Conservation (phyloP, 2,113 vertebrate genomes). For the Pimephales promelas region DNA sequence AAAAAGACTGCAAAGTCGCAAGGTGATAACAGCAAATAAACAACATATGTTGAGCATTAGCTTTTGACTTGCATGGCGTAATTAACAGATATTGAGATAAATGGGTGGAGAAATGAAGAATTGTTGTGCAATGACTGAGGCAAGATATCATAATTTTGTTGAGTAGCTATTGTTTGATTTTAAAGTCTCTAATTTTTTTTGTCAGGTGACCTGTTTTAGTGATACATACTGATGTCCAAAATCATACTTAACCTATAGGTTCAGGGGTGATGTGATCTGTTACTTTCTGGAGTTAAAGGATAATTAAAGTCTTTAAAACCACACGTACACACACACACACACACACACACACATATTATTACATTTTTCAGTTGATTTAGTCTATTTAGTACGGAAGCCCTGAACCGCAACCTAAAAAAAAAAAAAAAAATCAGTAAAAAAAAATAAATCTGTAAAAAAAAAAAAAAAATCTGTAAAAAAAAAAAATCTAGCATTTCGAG, state of each 20-base stretch:
- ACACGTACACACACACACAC: no score
- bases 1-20: conserved; percentile 14
- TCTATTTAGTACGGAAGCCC: no score
- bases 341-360: no score
- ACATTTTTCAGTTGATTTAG: no score
- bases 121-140: not conserved
- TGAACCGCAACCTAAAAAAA: no score
- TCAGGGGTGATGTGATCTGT: not conserved
- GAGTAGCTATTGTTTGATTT: not conserved
- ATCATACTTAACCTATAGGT: not conserved
- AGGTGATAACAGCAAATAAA: not conserved
- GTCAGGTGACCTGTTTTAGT: not conserved
- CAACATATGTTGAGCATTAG: conserved; percentile 39
- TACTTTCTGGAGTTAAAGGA: not conserved
- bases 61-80: conserved; percentile 12
- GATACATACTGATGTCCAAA: not conserved
- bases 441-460: no score
- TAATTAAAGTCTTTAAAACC: no score
- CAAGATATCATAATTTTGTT: not conserved
- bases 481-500: no score
- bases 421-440: no score
- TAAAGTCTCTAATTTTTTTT: not conserved
- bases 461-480: no score
- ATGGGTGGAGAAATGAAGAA: not conserved
- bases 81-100: conserved; percentile 32